Percentiles rank a stretch among this genome's conserved stretches.
phyloP scores from a whole-genome alignment of 2,113 vertebrate species.

The Sigmodon hispidus region DNA sequence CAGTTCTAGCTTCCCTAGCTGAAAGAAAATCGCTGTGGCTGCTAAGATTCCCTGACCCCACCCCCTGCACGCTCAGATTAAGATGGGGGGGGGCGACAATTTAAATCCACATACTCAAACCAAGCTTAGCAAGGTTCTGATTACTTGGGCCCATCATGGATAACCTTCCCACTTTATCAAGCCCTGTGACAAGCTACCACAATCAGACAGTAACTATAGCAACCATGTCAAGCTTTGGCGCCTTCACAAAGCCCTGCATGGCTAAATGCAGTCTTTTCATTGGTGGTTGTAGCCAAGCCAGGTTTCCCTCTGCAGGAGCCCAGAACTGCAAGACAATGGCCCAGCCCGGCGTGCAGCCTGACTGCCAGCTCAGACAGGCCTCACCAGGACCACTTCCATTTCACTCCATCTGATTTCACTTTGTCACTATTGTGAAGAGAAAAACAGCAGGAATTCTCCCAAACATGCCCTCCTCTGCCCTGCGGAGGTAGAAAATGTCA shows the following conservation, averaged over 20 bases:
- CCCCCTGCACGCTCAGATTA: not conserved
- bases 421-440: slow-evolving; percentile 54
- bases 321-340: slow-evolving; percentile 27
- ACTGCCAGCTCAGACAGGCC: slow-evolving; percentile 62
- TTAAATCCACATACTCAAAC: slow-evolving; percentile 41
- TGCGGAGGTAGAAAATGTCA: slow-evolving; percentile 31
- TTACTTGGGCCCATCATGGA: slow-evolving; percentile 79
- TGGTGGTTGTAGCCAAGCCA: slow-evolving; percentile 35
- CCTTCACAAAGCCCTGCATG: slow-evolving; percentile 75
- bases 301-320: slow-evolving; percentile 66
- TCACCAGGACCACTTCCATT: not conserved
- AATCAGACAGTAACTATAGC: slow-evolving; percentile 80
- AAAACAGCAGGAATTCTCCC: slow-evolving; percentile 58
- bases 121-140: slow-evolving; percentile 55
- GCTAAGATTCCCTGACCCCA: not conserved
- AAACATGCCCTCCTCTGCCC: not conserved
- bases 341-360: slow-evolving; percentile 19
- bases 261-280: slow-evolving; percentile 76
- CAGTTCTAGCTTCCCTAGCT: not conserved
- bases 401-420: slow-evolving; percentile 23
- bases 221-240: slow-evolving; percentile 78
- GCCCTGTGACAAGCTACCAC: slow-evolving; percentile 74
- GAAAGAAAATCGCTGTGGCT: not conserved
- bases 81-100: not conserved
- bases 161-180: slow-evolving; percentile 83